Evolutionary conservation across 2,888 invertebrate species (phyloP), one percentile per base, ranked within the genome.

Genomic region (Heliconius charithonia): DNA sequence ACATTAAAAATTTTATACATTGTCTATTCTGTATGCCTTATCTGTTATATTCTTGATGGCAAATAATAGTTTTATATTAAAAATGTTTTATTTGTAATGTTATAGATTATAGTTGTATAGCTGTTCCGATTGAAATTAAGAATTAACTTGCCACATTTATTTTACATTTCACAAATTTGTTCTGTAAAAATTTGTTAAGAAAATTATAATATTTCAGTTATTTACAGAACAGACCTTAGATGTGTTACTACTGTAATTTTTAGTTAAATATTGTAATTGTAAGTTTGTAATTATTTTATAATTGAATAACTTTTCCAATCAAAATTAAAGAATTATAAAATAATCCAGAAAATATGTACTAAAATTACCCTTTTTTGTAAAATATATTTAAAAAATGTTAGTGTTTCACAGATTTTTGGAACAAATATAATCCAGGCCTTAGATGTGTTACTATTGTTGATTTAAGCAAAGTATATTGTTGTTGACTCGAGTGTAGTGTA

Each of bases 401-500:
- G 41, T 69, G 41, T 69, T 63, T 63, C 41, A 22, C 4, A 37
- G 19, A 63, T 37, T 41, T 32, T 41, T 19, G 13, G 41, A 74
- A n/a, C 32, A 63, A 27, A 45, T 59, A 59, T 59, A 59, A 72
- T 59, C 41, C 74, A 67, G 90, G 92, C 93, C 92, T 92, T 92
- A 92, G 87, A 88, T 90, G 89, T 91, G 89, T 90, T 88, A 87
- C 85, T 90, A 88, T 89, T 91, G 91, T 90, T 92, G 86, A 83
- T 87, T 88, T 83, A 84, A 89, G 90, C 90, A 88, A 89, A 89
- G 86, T 90, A 88, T 85, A 87, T 87, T 89, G 91, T 92, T 91
- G 84, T 83, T 59, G 78, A 81, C 65, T 76, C 79, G 73, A 62
- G 66, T 66, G 79, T 76, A 80, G 79, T 73, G 82, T 81, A 78